Evolutionary conservation across 1,140 invertebrate species (phyloP), one percentile per base, ranked within the genome.

Genomic region (Hylaeus volcanicus): DNA sequence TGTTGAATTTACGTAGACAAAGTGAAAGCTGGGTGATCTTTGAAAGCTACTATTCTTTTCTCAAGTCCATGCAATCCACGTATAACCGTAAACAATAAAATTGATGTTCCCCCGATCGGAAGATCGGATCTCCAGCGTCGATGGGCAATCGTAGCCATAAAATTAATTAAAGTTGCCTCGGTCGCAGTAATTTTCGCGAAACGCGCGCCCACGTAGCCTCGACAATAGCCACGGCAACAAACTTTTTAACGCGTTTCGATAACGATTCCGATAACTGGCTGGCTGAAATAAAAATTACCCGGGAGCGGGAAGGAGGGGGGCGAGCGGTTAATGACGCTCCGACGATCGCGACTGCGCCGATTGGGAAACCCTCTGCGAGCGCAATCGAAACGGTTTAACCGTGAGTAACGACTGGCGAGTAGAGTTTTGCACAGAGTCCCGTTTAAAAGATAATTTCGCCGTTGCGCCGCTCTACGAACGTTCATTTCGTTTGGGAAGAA

Each of bases 361-460:
- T 76, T 41, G 37, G 39, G 26, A 55, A 74, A 15, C 15, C 3
- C 66, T 5, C 41, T 53, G 61, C 26, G 48, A 68, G 37, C n/a
- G 58, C 48, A n/a, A 79, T 68, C n/a, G 43, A 61, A 81, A 55
- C 55, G 64, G 14, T 78, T 79, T 79, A 75, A 82, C 26, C 56
- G 15, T 61, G 43, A 82, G 48, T 66, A 60, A 81, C 55, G 79
- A 14, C 0, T 43, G 26, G 26, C 73, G 77, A 74, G 74, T 53
- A 61, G 69, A 79, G 79, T 84, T 86, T 71, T 63, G 69, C 63
- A 71, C n/a, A 75, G 74, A 74, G 81, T 74, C 60, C 69, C 63
- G 83, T 77, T 78, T 71, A 56, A 78, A 86, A 79, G 75, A 83
- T 86, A 86, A 86, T 86, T 85, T 79, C 74, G 61, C 66, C 72